Conservation (phyloP, 2,797 vertebrate species). For the Threskiornis aethiopicus region DNA sequence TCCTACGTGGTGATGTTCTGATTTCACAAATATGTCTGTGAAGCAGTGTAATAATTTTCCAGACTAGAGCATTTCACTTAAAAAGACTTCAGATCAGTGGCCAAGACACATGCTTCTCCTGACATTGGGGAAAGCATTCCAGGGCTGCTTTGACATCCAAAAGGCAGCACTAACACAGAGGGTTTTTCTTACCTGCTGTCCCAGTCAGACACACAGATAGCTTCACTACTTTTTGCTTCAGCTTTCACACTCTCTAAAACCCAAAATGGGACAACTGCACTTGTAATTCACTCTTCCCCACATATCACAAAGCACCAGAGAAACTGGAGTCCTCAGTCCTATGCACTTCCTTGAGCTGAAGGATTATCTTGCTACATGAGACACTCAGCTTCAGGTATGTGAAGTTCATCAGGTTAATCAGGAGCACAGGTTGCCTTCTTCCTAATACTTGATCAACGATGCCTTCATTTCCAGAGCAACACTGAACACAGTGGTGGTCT, state of each 20-base stretch:
- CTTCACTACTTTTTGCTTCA: background rate
- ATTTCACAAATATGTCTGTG: slow-evolving; percentile 43
- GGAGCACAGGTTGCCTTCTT: background rate
- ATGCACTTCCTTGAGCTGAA: background rate
- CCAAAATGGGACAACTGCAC: background rate
- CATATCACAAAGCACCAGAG: background rate
- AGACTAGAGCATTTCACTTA: slow-evolving; percentile 16
- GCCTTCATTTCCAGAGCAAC: background rate
- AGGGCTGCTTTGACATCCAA: background rate
- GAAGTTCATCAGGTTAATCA: background rate
- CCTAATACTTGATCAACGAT: background rate
- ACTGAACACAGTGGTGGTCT: background rate
- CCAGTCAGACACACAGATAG: background rate
- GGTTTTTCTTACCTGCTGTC: background rate
- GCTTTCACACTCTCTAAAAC: background rate
- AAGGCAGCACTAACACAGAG: background rate
- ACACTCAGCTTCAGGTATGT: background rate
- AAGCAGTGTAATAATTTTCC: slow-evolving; percentile 28
- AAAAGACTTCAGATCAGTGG: background rate
- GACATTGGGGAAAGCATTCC: background rate
- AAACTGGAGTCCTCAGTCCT: background rate
- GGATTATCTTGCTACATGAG: background rate
- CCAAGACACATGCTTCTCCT: background rate
- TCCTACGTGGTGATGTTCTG: background rate
- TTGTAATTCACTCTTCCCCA: background rate